A percentile compares a stretch with the other conserved stretches of the same genome.
Conservation (phyloP, 2,888 invertebrate species). For the Drosophila pseudotakahashii region DNA sequence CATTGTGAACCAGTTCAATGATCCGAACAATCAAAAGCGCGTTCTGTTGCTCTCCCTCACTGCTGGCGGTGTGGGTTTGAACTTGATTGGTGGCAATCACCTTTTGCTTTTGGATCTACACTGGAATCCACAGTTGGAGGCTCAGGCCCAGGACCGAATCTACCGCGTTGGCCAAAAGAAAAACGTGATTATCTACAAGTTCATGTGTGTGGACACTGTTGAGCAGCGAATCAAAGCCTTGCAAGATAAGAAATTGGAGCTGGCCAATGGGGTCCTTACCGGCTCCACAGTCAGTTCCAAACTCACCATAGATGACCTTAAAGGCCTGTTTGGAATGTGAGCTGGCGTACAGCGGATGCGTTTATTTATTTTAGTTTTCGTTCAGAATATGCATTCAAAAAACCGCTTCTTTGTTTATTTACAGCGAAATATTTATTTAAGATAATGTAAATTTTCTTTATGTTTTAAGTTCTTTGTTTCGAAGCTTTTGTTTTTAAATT, state of each 20-base stretch:
- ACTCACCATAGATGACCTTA: constrained; percentile 91
- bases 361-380: background rate
- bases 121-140: constrained; percentile 98
- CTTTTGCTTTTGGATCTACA: constrained; percentile 95
- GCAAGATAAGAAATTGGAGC: constrained; percentile 91
- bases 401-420: constrained; percentile 21
- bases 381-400: background rate
- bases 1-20: constrained; percentile 90
- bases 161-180: constrained; percentile 95
- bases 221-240: constrained; percentile 93
- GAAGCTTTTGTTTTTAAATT: constrained; percentile 43
- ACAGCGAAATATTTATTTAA: constrained; percentile 42
- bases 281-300: constrained; percentile 89
- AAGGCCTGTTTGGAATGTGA: constrained; percentile 88
- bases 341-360: background rate
- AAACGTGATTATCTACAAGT: constrained; percentile 92
- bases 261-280: constrained; percentile 92
- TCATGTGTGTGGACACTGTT: constrained; percentile 93
- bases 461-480: constrained; percentile 40
- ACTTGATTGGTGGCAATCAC: constrained; percentile 96
- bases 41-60: constrained; percentile 93
- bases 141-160: constrained; percentile 97
- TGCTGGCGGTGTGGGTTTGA: constrained; percentile 97
- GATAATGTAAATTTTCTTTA: constrained; percentile 32
- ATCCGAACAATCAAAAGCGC: constrained; percentile 86